Base-by-base conservation (phyloP, 2,888 invertebrate genomes). In the Timema podura region DNA sequence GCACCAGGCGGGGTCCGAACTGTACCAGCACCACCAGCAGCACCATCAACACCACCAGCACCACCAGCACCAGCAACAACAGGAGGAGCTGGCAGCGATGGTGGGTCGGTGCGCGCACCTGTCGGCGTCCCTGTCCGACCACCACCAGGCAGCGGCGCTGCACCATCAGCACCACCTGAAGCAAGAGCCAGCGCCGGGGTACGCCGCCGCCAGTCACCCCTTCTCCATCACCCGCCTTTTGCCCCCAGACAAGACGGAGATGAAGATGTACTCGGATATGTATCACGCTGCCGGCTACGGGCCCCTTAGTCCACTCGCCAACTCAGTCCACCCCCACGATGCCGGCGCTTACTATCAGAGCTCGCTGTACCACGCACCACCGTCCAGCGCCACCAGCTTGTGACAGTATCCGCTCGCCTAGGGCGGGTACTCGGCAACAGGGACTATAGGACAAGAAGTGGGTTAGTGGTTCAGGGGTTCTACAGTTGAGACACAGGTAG, bases 161-260 rank as follows among this genome's bases (percentile, higher is more conserved):
- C 85, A 85, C 75, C 71, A 65, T 30, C 72, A 70, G 59, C 69
- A 65, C 48, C 65, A 64, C 65, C 83, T 93, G 76, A 93, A 93
- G 80, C 91, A 91, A 79, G 91, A 91, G 80, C 90, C 90, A 68
- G 84, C 89, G 57, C 75, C 76, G 44, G 75, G 74, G 13, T 89
- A 89, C 57, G 92, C 92, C 79, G 91, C 93, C 71, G 89, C 92
- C 75, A 92, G 88, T 80, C 96, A 95, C 80, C 96, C 96, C 45
- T 97, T 97, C 85, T 95, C 95, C 81, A 97, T 97, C 82, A 95
- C 93, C 78, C 90, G 95, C 81, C 86, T 97, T 80, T 87, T 97
- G 79, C 95, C 96, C 69, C 95, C 96, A 68, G 88, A 90, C 68
- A 94, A 95, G 82, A 86, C 93, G 75, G 95, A 95, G 82, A 89